Evolutionary conservation across 2,113 vertebrate genomes (phyloP), one percentile per base, ranked within the genome.

Genomic region (Polyodon spathula): DNA sequence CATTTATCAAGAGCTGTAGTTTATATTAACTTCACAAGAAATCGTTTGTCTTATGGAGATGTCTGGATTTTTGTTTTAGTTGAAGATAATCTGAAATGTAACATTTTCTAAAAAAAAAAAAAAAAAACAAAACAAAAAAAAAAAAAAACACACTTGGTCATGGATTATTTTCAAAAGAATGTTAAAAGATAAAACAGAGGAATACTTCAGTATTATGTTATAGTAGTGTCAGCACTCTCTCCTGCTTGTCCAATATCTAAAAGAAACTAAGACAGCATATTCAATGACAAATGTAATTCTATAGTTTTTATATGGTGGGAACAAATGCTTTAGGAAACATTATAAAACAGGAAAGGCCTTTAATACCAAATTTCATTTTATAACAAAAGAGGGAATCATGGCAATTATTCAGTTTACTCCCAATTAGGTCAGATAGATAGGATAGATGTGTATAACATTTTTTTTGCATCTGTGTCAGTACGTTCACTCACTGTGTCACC

Each of bases 171-270:
- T 76, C 56, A 77, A 79, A 77, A 65, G 9, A 14, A 37, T 72
- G 73, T 72, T 66, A 76, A 73, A 80, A 80, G 69, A 11, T 64
- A 67, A 68, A 76, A 70, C 40, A 73, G 68, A 70, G 64, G 3
- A 67, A 68, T 59, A 63, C 17, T 62, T 48, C 58, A 74, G 61
- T 71, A 64, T 56, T 59, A 60, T 68, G 44, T 66, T 70, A 59
- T 6, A 54, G 39, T 50, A 77, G 53, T 8, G 12, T 69, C 56
- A 76, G 66, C 43, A 60, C 57, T 75, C 68, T 56, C 38, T 38
- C 41, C 53, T 17, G 37, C 10, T 48, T 61, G 63, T 61, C 63
- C 40, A 61, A 14, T 63, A 71, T 61, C 5, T 62, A 48, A 37
- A 59, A 59, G 8, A 46, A 54, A 7, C 27, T 54, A 54, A 46